Evolutionary conservation across 1,140 invertebrate genomes (phyloP).

Genomic region (Ceratoteleas bidentatus): DNA sequence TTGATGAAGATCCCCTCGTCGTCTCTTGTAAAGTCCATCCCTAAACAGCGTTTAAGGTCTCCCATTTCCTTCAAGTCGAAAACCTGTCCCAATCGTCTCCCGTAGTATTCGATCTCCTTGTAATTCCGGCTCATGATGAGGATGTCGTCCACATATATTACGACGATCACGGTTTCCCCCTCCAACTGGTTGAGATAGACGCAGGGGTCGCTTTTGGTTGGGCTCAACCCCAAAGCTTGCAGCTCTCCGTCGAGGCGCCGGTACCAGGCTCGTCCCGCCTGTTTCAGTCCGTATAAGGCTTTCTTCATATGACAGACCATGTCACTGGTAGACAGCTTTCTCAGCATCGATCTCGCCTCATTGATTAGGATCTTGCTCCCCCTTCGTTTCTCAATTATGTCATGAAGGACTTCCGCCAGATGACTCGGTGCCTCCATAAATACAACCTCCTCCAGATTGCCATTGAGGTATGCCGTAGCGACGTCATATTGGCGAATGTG

Average conservation of each 20-base stretch:
- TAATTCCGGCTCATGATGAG: neutral
- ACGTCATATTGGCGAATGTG: too few species aligned
- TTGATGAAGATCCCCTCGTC: neutral
- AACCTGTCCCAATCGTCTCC: neutral
- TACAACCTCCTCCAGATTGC: too few species aligned
- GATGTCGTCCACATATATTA: neutral
- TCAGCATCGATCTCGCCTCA: neutral
- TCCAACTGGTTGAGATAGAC: neutral
- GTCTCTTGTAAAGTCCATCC: neutral
- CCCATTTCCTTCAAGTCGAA: conserved; percentile 1
- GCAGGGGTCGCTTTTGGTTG: neutral
- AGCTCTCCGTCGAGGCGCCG: neutral
- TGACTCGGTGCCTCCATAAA: too few species aligned
- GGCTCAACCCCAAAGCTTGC: neutral
- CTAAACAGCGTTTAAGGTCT: neutral
- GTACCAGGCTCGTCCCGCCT: conserved; percentile 3
- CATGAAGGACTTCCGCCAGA: too few species aligned
- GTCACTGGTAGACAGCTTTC: neutral
- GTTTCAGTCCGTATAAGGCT: neutral
- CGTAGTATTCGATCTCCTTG: neutral
- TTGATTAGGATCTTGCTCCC: too few species aligned
- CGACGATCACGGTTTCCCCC: neutral
- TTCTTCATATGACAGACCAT: neutral
- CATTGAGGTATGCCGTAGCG: too few species aligned
- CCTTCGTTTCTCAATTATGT: too few species aligned